Evolutionary conservation across 92 coral and sea anemone species (phyloP).

Genomic region (Meandrina meandrites): DNA sequence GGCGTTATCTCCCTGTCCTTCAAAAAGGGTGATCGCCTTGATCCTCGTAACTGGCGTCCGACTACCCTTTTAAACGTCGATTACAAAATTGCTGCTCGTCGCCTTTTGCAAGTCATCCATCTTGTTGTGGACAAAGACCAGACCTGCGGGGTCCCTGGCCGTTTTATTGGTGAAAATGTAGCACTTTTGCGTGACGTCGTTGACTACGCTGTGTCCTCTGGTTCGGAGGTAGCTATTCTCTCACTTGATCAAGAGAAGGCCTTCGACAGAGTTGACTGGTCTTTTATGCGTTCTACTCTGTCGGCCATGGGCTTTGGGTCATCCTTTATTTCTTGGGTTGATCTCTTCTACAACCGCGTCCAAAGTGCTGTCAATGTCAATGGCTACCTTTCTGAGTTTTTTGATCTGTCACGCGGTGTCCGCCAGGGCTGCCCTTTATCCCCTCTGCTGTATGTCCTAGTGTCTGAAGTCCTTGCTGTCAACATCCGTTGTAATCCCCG

Average conservation of each 20-base stretch:
- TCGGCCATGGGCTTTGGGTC: constrained; percentile 53
- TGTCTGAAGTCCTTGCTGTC: constrained; percentile 27
- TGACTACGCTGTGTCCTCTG: not conserved
- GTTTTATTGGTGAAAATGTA: not conserved
- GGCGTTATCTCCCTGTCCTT: not conserved
- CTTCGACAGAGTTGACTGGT: constrained; percentile 34
- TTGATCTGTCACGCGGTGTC: constrained; percentile 53
- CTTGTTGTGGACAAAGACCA: not conserved
- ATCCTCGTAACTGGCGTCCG: constrained; percentile 44
- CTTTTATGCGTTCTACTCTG: not conserved
- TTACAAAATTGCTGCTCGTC: constrained; percentile 27
- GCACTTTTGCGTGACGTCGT: not conserved
- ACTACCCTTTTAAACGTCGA: constrained; percentile 38
- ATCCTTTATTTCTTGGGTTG: constrained; percentile 50
- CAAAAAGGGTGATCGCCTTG: constrained; percentile 31
- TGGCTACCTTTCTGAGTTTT: constrained; percentile 41
- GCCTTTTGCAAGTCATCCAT: not conserved
- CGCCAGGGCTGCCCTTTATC: constrained; percentile 22
- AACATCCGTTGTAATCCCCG: not conserved
- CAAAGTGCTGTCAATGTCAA: constrained; percentile 50
- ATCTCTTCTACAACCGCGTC: constrained; percentile 28
- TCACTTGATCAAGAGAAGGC: constrained; percentile 44
- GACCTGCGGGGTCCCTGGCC: constrained; percentile 46
- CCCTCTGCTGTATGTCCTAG: not conserved
- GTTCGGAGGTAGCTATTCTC: not conserved